Conservation (phyloP, 1,140 invertebrate genomes). For the Conus ventricosus region DNA sequence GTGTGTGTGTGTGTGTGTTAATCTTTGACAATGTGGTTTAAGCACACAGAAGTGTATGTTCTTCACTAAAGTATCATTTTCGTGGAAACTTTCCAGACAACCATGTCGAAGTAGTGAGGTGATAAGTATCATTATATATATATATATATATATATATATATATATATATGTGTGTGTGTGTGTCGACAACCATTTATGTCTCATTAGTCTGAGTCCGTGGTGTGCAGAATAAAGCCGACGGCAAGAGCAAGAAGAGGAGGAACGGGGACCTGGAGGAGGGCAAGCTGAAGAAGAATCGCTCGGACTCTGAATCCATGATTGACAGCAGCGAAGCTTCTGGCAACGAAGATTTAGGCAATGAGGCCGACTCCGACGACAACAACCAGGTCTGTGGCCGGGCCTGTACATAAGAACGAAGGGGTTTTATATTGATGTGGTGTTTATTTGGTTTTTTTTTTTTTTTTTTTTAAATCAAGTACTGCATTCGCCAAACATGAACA, state of each 20-base stretch:
- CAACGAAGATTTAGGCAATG: constrained; percentile 71
- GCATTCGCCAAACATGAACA: background rate
- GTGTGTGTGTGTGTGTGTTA: too few relatives aligned
- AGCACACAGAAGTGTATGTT: too few relatives aligned
- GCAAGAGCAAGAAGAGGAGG: constrained; percentile 56
- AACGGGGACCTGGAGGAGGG: constrained; percentile 53
- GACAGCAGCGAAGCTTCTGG: constrained; percentile 72
- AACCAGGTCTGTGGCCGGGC: constrained; percentile 56
- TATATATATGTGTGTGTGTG: too few relatives aligned
- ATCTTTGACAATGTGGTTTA: too few relatives aligned
- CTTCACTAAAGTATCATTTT: too few relatives aligned
- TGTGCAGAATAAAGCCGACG: constrained; percentile 41
- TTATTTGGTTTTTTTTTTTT: background rate
- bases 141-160: too few relatives aligned
- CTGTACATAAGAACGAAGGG: too few relatives aligned
- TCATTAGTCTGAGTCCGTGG: background rate
- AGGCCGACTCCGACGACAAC: constrained; percentile 69
- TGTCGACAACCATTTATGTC: too few relatives aligned
- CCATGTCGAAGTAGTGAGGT: too few relatives aligned
- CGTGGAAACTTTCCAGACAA: too few relatives aligned
- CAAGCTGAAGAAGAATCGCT: constrained; percentile 61
- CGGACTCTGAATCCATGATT: constrained; percentile 70
- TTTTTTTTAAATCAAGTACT: background rate
- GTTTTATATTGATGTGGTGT: background rate
- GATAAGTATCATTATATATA: too few relatives aligned